Conservation (phyloP, 2,797 vertebrate genomes). For the Tragopan temminckii region DNA sequence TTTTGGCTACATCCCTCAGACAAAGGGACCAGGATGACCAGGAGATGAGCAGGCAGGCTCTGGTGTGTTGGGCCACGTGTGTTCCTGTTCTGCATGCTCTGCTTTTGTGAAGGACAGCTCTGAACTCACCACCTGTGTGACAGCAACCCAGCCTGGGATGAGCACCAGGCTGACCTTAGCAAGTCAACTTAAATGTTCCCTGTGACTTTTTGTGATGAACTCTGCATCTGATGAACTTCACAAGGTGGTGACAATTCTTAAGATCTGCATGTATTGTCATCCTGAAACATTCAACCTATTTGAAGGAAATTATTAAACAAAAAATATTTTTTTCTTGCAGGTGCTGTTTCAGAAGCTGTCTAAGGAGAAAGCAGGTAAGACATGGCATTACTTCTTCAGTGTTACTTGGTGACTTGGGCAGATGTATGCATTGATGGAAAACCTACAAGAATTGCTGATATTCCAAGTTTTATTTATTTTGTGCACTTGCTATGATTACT, state of each 20-base stretch:
- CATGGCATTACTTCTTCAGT: neutral
- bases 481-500: neutral
- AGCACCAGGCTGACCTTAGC: neutral
- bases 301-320: constrained; percentile 31
- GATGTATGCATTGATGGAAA: neutral
- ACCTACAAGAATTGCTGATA: neutral
- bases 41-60: neutral
- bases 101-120: neutral
- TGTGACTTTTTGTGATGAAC: neutral
- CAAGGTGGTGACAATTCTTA: neutral
- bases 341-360: constrained; percentile 56
- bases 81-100: neutral
- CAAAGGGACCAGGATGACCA: neutral
- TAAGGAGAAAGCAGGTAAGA: constrained; percentile 76
- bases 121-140: neutral
- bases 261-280: neutral
- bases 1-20: accelerated
- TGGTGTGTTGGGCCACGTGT: neutral
- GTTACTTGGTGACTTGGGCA: neutral
- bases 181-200: neutral
- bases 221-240: neutral
- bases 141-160: neutral
- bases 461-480: neutral
- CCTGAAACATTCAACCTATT: neutral
- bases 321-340: constrained; percentile 69